Evolutionary conservation across 2,797 vertebrate species (phyloP).

Genomic region (Sebastes paucispinis): DNA sequence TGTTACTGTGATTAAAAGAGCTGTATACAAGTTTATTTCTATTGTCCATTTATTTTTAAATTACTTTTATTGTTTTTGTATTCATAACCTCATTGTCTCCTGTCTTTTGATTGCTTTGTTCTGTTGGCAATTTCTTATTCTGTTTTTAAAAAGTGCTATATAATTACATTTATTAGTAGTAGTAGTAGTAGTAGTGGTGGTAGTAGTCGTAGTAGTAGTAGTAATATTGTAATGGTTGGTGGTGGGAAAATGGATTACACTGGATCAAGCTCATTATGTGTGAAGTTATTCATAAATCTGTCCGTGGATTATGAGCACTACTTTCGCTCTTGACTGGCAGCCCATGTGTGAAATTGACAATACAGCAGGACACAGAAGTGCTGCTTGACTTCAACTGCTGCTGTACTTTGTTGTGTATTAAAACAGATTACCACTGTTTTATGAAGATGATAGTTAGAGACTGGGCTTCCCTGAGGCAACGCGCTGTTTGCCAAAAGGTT

Average conservation of each 20-base stretch:
- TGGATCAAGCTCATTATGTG: constrained; percentile 60
- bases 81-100: too few relatives aligned
- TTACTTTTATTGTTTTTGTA: too few relatives aligned
- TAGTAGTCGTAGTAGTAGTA: too few relatives aligned
- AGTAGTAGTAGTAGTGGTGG: too few relatives aligned
- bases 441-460: not conserved
- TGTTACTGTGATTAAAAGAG: constrained; percentile 31
- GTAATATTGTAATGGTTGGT: not conserved
- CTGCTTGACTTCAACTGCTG: not conserved
- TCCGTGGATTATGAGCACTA: constrained; percentile 39
- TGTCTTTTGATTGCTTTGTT: too few relatives aligned
- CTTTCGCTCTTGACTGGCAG: constrained; percentile 34
- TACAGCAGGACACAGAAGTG: not conserved
- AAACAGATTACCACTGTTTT: not conserved
- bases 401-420: constrained; percentile 2
- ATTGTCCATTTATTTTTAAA: too few relatives aligned
- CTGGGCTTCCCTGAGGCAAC: not conserved
- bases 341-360: constrained; percentile 34
- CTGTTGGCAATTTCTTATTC: too few relatives aligned
- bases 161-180: too few relatives aligned
- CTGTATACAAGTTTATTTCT: not conserved
- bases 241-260: not conserved
- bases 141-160: too few relatives aligned
- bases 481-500: not conserved
- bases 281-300: constrained; percentile 56